Evolutionary conservation across 2,113 vertebrate genomes (phyloP).

Genomic region (Gadus macrocephalus): DNA sequence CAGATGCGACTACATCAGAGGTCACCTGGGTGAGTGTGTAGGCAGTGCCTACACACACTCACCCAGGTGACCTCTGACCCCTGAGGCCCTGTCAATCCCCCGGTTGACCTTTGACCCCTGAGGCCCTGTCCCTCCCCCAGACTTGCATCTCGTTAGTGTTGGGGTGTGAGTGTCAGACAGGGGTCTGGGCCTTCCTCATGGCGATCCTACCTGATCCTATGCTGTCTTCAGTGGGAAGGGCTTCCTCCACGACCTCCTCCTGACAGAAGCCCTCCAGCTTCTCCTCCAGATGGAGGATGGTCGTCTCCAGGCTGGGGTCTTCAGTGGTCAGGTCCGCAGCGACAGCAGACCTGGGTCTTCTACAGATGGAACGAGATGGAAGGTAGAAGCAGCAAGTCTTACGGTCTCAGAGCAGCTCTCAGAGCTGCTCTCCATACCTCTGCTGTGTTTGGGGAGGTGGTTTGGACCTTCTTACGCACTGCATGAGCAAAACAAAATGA

Average conservation of each 20-base stretch:
- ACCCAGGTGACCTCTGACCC: too few species aligned
- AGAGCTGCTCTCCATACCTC: neutral
- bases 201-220: conserved; percentile 74
- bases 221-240: conserved; percentile 65
- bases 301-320: conserved; percentile 78
- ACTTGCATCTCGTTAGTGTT: too few species aligned
- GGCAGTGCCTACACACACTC: too few species aligned
- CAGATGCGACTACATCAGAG: too few species aligned
- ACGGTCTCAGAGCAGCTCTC: too few species aligned
- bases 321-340: conserved; percentile 65
- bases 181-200: too few species aligned
- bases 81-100: too few species aligned
- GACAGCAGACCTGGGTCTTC: conserved; percentile 49
- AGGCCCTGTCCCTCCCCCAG: too few species aligned
- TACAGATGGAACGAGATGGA: conserved; percentile 45
- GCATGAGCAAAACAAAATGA: neutral
- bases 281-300: conserved; percentile 76
- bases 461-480: neutral
- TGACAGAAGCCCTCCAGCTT: conserved; percentile 63
- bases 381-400: neutral
- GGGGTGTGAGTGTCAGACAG: too few species aligned
- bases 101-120: too few species aligned
- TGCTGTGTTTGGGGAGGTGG: neutral
- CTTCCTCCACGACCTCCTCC: conserved; percentile 66
- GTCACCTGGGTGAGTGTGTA: too few species aligned